phyloP scores from a whole-genome alignment of 30 jellyfish, hydroid and myxozoan species.

The Aurelia sp. region DNA sequence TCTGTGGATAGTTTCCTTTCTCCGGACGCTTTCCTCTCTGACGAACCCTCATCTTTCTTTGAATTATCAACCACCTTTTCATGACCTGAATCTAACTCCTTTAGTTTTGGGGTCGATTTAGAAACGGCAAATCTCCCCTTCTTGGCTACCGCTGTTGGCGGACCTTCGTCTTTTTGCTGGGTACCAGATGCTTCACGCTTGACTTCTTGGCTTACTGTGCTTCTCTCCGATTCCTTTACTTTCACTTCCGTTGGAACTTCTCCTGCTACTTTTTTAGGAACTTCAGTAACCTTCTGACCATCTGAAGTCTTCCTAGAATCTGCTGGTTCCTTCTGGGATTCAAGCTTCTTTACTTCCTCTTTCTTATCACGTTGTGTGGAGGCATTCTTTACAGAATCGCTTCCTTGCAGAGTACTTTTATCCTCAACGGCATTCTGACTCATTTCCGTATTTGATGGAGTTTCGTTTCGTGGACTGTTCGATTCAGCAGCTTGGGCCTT shows the following conservation, averaged over 20 bases:
- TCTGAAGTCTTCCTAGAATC: too few species aligned
- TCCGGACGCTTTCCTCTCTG: not conserved
- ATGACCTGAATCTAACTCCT: not conserved
- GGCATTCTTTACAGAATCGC: not conserved
- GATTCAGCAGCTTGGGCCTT: not conserved
- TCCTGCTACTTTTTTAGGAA: not conserved
- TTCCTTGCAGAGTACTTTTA: not conserved
- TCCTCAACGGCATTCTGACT: not conserved
- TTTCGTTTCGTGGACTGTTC: not conserved
- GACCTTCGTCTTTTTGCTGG: not conserved
- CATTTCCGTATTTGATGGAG: not conserved
- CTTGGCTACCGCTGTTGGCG: not conserved
- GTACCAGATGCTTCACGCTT: not conserved
- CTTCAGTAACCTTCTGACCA: not conserved
- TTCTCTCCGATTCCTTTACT: not conserved
- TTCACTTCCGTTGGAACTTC: not conserved
- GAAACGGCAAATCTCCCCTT: slow-evolving; percentile 49
- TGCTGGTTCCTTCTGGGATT: not conserved
- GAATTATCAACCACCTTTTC: not conserved
- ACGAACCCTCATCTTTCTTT: not conserved
- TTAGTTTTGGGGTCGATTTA: not conserved
- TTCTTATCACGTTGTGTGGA: not conserved
- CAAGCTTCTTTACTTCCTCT: not conserved
- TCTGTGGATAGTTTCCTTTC: too few species aligned
- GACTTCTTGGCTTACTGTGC: not conserved